phyloP scores from a whole-genome alignment of 2,888 invertebrate species.

The Anthophora plumipes region DNA sequence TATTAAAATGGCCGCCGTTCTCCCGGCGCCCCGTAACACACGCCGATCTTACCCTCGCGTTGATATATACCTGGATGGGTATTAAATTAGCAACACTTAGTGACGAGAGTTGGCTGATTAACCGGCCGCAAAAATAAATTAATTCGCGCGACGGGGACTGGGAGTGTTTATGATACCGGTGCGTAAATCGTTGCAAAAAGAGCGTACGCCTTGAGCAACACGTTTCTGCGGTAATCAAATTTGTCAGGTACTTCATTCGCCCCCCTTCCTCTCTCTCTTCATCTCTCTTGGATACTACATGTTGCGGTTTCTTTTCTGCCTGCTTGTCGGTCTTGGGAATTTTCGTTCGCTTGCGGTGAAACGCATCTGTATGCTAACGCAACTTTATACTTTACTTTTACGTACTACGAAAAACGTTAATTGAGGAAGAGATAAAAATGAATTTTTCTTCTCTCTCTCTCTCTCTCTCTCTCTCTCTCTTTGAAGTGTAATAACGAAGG shows the following conservation, averaged over 20 bases:
- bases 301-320: background rate
- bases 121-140: slow-evolving; percentile 29
- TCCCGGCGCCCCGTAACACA: background rate
- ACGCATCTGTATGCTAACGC: background rate
- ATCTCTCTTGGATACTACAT: too few species aligned
- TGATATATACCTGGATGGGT: slow-evolving; percentile 12
- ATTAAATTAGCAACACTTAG: slow-evolving; percentile 50
- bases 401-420: background rate
- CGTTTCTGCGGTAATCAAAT: slow-evolving; percentile 20
- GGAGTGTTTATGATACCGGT: slow-evolving; percentile 6
- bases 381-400: background rate
- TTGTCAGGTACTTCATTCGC: slow-evolving; percentile 23
- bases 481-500: background rate
- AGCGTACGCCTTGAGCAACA: background rate
- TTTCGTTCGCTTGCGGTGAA: background rate
- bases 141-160: slow-evolving; percentile 18
- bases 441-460: background rate
- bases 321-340: background rate
- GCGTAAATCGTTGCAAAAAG: slow-evolving; percentile 36
- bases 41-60: background rate
- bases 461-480: too few species aligned
- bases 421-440: too few species aligned
- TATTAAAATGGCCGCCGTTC: slow-evolving; percentile 37
- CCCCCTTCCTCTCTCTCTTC: background rate
- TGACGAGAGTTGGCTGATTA: slow-evolving; percentile 26